Conservation (phyloP, 2,888 invertebrate species). For the Xanthorhoe spadicearia region DNA sequence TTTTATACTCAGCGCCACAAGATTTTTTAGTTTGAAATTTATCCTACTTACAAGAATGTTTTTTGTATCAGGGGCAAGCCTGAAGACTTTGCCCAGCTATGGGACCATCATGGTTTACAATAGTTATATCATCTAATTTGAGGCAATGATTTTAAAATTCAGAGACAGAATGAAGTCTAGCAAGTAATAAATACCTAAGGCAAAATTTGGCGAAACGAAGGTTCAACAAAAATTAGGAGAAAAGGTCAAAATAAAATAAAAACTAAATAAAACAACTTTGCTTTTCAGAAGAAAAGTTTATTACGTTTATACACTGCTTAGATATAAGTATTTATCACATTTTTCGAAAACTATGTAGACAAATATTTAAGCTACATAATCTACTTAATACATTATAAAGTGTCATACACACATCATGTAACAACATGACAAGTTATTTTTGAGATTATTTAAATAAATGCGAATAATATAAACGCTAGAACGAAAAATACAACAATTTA, state of each 20-base stretch:
- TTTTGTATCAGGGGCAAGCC: too few relatives aligned
- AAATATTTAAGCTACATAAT: conserved; percentile 60
- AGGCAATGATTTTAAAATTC: too few relatives aligned
- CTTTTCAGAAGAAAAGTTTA: conserved; percentile 32
- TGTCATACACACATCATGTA: conserved; percentile 49
- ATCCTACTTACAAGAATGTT: too few relatives aligned
- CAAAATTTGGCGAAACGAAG: too few relatives aligned
- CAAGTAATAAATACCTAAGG: too few relatives aligned
- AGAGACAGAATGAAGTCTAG: too few relatives aligned
- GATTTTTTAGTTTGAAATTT: too few relatives aligned
- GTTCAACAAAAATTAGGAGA: background rate
- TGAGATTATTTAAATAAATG: conserved; percentile 68
- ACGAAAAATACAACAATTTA: conserved; percentile 24
- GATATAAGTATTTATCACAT: conserved; percentile 39
- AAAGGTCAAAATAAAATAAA: background rate
- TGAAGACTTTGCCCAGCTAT: too few relatives aligned
- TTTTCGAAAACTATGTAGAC: conserved; percentile 50
- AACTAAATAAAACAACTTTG: conserved; percentile 11
- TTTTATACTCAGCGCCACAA: too few relatives aligned
- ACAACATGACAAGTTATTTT: conserved; percentile 51
- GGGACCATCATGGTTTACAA: too few relatives aligned
- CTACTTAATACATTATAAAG: conserved; percentile 42
- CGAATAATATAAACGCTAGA: conserved; percentile 48
- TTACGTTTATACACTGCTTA: conserved; percentile 56
- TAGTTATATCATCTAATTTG: too few relatives aligned